Evolutionary conservation across 2,888 invertebrate genomes (phyloP), one percentile per base, ranked within the genome.

Genomic region (Apocheima hispidaria): DNA sequence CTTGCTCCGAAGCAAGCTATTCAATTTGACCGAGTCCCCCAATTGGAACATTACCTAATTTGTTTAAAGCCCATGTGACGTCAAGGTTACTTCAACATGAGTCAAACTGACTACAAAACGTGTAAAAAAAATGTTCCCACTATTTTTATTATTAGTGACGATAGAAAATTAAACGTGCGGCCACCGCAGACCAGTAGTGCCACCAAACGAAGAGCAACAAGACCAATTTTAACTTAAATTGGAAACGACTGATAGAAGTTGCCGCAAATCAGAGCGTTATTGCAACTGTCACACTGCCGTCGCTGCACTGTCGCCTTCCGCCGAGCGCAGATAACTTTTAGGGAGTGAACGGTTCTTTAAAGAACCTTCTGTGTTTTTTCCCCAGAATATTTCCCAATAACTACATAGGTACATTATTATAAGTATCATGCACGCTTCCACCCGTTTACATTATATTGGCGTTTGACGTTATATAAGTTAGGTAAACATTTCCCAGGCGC

Each of bases 11-110:
- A 33, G 21, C 48, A 51, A 67, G 63, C 60, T 63, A 61, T 65
- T 64, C 56, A 82, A 79, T 81, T 78, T 81, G 86, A 84, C 86
- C 88, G 78, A 86, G 71, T 80, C 84, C 72, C 76, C 78, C 84
- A 88, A 88, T 87, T 86, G 83, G 79, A 77, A 78, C 79, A 82
- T 86, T 87, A 84, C 87, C 86, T 86, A 89, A 89, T 87, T 87
- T 87, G 89, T 88, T 82, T 83, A 82, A 82, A 81, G 78, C 73
- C 79, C 87, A 87, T 83, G 85, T 77, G 75, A 68, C 64, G 62
- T 69, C 88, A 87, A 87, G 86, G 86, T 69, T 74, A 66, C 62
- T 65, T n/a, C 44, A 55, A 53, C 62, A 51, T 28, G 50, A 51
- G 40, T 38, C 50, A 56, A 18, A 44, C 16, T 3, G 9, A 33